These are phyloP conservation scores for Drosophila murphyi DNA, from an alignment of 1,140 invertebrate genomes.

Conservation along the genomic window DNA sequence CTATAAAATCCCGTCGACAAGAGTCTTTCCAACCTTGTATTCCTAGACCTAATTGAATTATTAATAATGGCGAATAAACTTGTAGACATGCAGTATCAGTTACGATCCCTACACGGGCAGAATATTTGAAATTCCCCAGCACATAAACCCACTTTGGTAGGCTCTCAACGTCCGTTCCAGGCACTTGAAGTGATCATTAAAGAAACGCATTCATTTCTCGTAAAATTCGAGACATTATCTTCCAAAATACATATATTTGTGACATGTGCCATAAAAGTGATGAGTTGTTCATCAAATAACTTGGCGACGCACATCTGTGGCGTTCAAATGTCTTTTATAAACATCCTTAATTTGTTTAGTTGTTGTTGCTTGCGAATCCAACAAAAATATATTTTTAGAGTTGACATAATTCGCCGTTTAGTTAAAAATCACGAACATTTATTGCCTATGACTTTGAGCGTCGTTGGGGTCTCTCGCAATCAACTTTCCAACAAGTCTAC, in stretches of 20 bases:
- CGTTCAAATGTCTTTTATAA: constrained; percentile 48
- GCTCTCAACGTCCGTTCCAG: constrained; percentile 13
- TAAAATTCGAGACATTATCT: neutral
- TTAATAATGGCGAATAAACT: neutral
- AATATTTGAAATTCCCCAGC: neutral
- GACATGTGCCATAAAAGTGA: constrained; percentile 2
- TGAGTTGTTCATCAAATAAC: neutral
- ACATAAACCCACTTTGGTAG: constrained; percentile 26
- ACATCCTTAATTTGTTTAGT: constrained; percentile 67
- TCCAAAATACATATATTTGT: neutral
- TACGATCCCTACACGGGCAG: neutral
- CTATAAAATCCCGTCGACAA: too few relatives aligned
- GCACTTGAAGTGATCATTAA: constrained; percentile 29
- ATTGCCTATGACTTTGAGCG: constrained; percentile 60
- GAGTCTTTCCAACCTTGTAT: too few relatives aligned
- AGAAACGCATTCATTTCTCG: constrained; percentile 14
- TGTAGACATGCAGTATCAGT: constrained; percentile 2
- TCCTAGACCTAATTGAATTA: too few relatives aligned
- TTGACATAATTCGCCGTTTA: constrained; percentile 73
- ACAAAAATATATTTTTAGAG: constrained; percentile 66
- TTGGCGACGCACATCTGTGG: constrained; percentile 30
- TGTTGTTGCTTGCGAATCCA: constrained; percentile 13
- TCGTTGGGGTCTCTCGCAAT: constrained; percentile 9
- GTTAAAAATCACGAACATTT: constrained; percentile 63
- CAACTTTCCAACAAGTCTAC: constrained; percentile 20